Base-by-base conservation (phyloP, 1,140 invertebrate genomes). In the Zophobas morio region DNA sequence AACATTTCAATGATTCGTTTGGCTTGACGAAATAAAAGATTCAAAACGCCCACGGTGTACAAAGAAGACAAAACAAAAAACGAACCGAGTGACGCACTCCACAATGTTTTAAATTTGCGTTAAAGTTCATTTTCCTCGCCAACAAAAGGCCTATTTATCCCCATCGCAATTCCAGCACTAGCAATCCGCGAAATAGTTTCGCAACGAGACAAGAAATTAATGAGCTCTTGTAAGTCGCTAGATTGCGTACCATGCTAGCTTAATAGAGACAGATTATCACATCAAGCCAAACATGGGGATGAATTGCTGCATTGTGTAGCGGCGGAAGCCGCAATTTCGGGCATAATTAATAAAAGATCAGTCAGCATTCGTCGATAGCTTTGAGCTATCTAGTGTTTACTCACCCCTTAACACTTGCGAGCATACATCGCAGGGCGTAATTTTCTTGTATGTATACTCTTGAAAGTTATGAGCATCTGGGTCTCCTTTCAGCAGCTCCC, bases 361-460 rank as follows among this genome's bases (percentile, higher is more conserved):
- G 36, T 34, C 34, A 36, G 35, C 36, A 39, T 34, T 32, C 6
- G 57, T 51, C 49, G 33, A 51, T 51, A 51, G 49, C 49, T 66
- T 66, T 66, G 2, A 51, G 49, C 39, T 42, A 46, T 32, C 42
- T 57, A 35, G 42, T 5, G 20, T 20, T 20, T 42, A 78, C 87
- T 88, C 89, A 95, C 94, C 95, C 90, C 96, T 91, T 33, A 97
- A 88, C 49, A 98, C 95, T 89, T 97, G 95, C 40, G 95, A 95
- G 86, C 96, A 98, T 71, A 96, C 92, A 87, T 98, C 96, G 86
- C 96, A 98, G 2, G 96, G 95, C 8, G 96, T 97, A 80, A 98
- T 97, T 88, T 97, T 98, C 87, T 97, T 96, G 86, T 97, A 98
- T 1, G 96, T 98, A 86, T 98, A 96, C 86, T 98, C 96, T 86